These are phyloP conservation scores for Scaptomyza flava DNA, from an alignment of 2,888 invertebrate genomes.

Conservation along the genomic window DNA sequence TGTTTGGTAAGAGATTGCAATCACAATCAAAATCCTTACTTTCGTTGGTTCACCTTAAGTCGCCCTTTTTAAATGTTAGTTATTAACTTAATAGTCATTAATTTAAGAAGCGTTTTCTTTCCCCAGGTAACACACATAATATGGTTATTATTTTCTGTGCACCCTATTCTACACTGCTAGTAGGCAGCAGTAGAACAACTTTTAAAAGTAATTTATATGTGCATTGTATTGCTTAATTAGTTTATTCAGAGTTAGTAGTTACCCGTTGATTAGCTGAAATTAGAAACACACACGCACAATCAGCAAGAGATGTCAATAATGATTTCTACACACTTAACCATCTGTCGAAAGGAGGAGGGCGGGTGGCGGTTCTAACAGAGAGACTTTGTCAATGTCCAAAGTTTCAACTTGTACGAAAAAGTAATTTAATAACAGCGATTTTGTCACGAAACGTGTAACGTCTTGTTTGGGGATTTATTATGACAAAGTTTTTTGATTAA, in stretches of 20 bases:
- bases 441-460: slow-evolving; percentile 15
- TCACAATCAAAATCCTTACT: background rate
- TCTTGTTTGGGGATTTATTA: slow-evolving; percentile 7
- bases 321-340: slow-evolving; percentile 11
- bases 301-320: slow-evolving; percentile 18
- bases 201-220: slow-evolving; percentile 29
- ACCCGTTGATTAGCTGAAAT: slow-evolving; percentile 52
- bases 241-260: slow-evolving; percentile 25
- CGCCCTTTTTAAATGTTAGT: slow-evolving; percentile 4
- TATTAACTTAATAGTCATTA: slow-evolving; percentile 32
- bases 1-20: background rate
- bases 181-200: slow-evolving; percentile 19
- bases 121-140: slow-evolving; percentile 44
- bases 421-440: slow-evolving; percentile 10
- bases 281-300: slow-evolving; percentile 8
- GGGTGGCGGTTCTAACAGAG: background rate
- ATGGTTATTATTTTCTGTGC: slow-evolving; percentile 26
- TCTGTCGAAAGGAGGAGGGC: background rate
- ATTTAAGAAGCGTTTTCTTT: slow-evolving; percentile 68
- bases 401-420: slow-evolving; percentile 3
- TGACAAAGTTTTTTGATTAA: background rate
- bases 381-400: slow-evolving; percentile 1
- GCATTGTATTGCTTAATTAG: slow-evolving; percentile 41
- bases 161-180: background rate
- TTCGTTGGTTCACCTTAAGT: slow-evolving; percentile 9